These are phyloP conservation scores for Corvus moneduloides DNA, from an alignment of 2,113 vertebrate species.

Conservation along the genomic window DNA sequence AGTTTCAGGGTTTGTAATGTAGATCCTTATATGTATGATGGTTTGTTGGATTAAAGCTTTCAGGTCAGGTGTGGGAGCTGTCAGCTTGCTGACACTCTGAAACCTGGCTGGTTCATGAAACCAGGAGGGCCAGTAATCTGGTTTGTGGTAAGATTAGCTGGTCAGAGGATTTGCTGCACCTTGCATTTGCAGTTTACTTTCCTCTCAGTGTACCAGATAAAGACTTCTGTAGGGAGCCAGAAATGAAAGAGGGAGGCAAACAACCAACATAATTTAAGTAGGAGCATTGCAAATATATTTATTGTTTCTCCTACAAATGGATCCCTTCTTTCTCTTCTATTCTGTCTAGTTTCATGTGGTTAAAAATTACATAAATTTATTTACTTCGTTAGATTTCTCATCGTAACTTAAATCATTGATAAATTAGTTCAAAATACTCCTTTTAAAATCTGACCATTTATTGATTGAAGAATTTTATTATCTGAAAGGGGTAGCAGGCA, in stretches of 20 bases:
- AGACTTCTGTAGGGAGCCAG: not conserved
- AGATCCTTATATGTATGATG: not conserved
- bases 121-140: not conserved
- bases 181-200: not conserved
- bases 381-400: not conserved
- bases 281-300: not conserved
- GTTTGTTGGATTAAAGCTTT: not conserved
- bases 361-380: not conserved
- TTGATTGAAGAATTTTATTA: not conserved
- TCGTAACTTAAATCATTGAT: not conserved
- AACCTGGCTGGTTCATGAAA: not conserved
- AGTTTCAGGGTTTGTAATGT: not conserved
- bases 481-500: not conserved
- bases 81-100: not conserved
- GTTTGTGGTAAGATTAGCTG: not conserved
- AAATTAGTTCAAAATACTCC: not conserved
- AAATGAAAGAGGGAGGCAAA: not conserved
- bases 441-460: not conserved
- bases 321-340: not conserved
- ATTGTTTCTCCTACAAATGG: not conserved
- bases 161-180: not conserved
- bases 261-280: not conserved
- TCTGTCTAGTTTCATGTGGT: not conserved
- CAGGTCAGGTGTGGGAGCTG: accelerated
- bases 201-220: not conserved